Evolutionary conservation across 2,797 vertebrate genomes (phyloP), one percentile per base, ranked within the genome.

Genomic region (Ptychadena robeensis): DNA sequence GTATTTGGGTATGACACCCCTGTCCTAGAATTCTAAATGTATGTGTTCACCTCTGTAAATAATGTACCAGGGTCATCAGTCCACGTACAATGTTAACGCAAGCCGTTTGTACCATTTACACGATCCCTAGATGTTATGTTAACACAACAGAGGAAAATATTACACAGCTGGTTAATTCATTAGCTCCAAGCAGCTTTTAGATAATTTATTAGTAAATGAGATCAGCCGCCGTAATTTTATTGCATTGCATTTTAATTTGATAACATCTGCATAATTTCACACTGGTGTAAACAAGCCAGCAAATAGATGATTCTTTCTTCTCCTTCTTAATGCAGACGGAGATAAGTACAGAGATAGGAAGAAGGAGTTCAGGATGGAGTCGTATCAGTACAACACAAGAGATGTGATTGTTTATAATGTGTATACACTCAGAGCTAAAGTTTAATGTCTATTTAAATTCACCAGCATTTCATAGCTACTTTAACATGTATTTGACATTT

Each of bases 181-280:
- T 73, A 73, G 7, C 28, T 18, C 8, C 14, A 35, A 59, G 31
- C 48, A 22, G 44, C 15, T 34, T 73, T n/a, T 34, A 22, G 18
- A 34, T 57, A 32, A 73, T 57, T 35, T 57, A 73, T 57, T 59
- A 57, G 15, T n/a, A 59, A 34, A 34, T 59, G 30, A 73, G 44
- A 73, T 15, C 40, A 59, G 69, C 10, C 40, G 27, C 15, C 11
- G 38, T 31, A 3, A 32, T 72, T 53, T 72, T 53, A 44, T 53
- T 72, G 40, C 69, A 31, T 53, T 25, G 28, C 40, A 53, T 53
- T 72, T 31, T 72, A 72, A 72, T 72, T 72, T 53, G 37, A 72
- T 53, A 72, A 72, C 69, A 72, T 48, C 40, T 72, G 69, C 27
- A 72, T 72, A 53, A 72, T 72, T 72, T 72, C 69, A 72, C 69